These are phyloP conservation scores for Pitangus sulphuratus DNA, from an alignment of 2,797 vertebrate genomes.

Conservation along the genomic window DNA sequence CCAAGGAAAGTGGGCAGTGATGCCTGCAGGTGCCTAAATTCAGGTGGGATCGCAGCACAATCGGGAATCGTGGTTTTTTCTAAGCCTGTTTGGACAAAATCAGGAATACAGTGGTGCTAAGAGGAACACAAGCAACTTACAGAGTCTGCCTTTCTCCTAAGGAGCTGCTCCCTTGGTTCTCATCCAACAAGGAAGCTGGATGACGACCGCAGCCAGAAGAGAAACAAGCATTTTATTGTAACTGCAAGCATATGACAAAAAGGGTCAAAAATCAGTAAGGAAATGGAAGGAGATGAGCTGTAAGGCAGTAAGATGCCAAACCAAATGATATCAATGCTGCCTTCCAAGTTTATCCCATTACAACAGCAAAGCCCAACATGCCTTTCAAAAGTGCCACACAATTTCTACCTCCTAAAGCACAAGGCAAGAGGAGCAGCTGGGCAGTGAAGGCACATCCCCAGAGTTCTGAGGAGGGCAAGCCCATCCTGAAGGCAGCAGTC, in stretches of 20 bases:
- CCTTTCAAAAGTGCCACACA: background rate
- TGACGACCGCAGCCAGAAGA: background rate
- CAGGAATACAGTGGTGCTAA: background rate
- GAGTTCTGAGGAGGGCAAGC: accelerated
- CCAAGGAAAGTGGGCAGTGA: background rate
- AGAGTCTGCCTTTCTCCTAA: background rate
- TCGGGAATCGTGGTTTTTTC: background rate
- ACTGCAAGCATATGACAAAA: background rate
- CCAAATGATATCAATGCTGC: background rate
- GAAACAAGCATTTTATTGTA: conserved; percentile 23
- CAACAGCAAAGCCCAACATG: background rate
- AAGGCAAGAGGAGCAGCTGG: background rate
- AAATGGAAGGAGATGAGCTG: background rate
- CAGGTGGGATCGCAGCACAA: background rate
- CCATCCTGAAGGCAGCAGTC: background rate
- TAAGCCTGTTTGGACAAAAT: background rate
- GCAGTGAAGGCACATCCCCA: background rate
- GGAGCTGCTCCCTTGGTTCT: background rate
- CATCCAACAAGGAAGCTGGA: conserved; percentile 1
- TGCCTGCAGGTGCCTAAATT: background rate
- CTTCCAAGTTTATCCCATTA: background rate
- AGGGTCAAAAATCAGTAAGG: background rate
- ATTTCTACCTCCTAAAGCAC: background rate
- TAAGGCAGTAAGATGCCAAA: background rate
- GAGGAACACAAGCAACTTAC: background rate